Conservation (phyloP, 1,140 invertebrate genomes). For the Arctopsyche grandis region DNA sequence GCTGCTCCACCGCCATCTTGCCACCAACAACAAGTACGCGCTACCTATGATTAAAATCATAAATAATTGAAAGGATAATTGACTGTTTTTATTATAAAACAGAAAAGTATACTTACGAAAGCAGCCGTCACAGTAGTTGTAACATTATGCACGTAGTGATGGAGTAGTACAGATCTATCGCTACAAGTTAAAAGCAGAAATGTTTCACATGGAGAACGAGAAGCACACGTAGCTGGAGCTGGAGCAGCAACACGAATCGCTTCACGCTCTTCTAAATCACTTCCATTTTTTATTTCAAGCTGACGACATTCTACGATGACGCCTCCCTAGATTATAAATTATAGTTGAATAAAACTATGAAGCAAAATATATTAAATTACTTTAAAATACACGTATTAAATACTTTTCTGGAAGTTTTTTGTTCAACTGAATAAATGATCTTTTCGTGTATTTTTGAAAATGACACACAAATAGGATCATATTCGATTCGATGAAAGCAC, state of each 20-base stretch:
- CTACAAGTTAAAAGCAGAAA: conserved; percentile 60
- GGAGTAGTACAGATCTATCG: conserved; percentile 57
- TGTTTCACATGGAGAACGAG: conserved; percentile 57
- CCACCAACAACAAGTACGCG: conserved; percentile 49
- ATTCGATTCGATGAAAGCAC: conserved; percentile 52
- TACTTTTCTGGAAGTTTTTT: conserved; percentile 53
- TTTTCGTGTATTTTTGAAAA: conserved; percentile 52
- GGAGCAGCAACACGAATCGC: conserved; percentile 57
- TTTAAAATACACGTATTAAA: not conserved
- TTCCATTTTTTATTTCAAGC: conserved; percentile 57
- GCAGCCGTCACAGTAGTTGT: conserved; percentile 51
- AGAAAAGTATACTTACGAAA: conserved; percentile 42
- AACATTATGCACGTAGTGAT: conserved; percentile 46
- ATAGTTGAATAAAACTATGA: conserved; percentile 2
- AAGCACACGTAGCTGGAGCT: conserved; percentile 57
- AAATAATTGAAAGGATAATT: not conserved
- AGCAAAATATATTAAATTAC: not conserved
- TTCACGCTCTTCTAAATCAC: conserved; percentile 53
- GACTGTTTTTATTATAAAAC: not conserved
- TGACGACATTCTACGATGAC: conserved; percentile 60
- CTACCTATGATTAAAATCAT: conserved; percentile 38
- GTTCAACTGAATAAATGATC: conserved; percentile 52
- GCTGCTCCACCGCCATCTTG: conserved; percentile 38
- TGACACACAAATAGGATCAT: conserved; percentile 51
- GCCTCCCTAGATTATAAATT: conserved; percentile 57